phyloP scores from a whole-genome alignment of 2,888 invertebrate genomes.

The Peribatodes rhomboidaria region DNA sequence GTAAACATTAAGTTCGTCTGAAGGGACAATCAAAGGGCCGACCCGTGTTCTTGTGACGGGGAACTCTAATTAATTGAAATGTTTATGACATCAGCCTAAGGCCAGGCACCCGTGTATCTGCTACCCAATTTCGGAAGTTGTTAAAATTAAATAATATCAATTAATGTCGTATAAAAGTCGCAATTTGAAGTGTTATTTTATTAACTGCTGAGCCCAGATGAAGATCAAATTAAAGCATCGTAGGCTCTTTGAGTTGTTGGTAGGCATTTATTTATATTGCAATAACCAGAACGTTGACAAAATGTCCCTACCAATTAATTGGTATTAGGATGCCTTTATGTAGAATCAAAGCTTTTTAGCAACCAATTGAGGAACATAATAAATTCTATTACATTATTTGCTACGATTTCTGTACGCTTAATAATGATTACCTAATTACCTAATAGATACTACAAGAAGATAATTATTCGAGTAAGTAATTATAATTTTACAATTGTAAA shows the following conservation, averaged over 20 bases:
- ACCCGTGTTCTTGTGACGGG: slow-evolving; percentile 56
- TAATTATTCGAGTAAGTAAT: too few species aligned
- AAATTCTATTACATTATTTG: background rate
- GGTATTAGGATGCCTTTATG: background rate
- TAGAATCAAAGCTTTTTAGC: background rate
- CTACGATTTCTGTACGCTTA: background rate
- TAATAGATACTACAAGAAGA: background rate
- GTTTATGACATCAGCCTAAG: slow-evolving; percentile 65
- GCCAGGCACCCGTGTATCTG: slow-evolving; percentile 50
- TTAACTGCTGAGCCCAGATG: background rate
- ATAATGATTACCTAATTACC: too few species aligned
- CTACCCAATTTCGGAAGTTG: slow-evolving; percentile 47
- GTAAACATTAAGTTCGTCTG: slow-evolving; percentile 69
- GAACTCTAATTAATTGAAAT: slow-evolving; percentile 71
- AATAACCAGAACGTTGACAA: too few species aligned
- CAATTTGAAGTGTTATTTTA: slow-evolving; percentile 12
- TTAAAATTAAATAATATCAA: slow-evolving; percentile 34
- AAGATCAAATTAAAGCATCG: background rate
- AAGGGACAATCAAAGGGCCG: slow-evolving; percentile 65
- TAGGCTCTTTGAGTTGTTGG: background rate
- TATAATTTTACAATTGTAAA: background rate
- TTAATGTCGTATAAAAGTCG: slow-evolving; percentile 34
- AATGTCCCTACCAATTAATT: too few species aligned
- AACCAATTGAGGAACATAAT: background rate
- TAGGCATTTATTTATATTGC: too few species aligned